These are phyloP conservation scores for Festucalex cinctus DNA, from an alignment of 2,113 vertebrate genomes.

Conservation along the genomic window DNA sequence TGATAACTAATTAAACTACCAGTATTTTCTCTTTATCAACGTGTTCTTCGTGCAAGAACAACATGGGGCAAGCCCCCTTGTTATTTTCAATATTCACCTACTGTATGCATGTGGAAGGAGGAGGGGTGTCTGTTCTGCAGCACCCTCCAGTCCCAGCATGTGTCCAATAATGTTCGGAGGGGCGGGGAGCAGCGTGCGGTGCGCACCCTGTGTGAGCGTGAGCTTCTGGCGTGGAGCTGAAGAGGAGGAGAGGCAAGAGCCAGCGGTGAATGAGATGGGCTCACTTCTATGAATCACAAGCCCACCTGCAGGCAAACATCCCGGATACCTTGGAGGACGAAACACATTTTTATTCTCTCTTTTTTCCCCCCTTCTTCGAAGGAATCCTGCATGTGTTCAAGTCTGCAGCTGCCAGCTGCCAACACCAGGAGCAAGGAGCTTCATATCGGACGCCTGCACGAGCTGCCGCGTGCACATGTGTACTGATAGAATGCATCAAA, in stretches of 20 bases:
- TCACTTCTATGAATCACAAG: slow-evolving; percentile 63
- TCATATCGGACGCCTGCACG: slow-evolving; percentile 57
- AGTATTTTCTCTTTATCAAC: not conserved
- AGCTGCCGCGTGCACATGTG: slow-evolving; percentile 42
- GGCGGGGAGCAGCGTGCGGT: slow-evolving; percentile 61
- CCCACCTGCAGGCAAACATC: slow-evolving; percentile 35
- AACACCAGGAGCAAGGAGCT: slow-evolving; percentile 30
- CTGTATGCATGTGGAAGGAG: not conserved
- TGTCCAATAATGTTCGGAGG: slow-evolving; percentile 63
- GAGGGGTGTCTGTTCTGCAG: slow-evolving; percentile 39
- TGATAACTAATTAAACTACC: not conserved
- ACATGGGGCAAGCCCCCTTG: not conserved
- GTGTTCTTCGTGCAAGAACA: not conserved
- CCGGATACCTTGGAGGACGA: slow-evolving; percentile 26
- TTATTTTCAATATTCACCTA: not conserved
- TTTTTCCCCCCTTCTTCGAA: not conserved
- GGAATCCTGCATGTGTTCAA: slow-evolving; percentile 20
- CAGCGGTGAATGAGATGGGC: slow-evolving; percentile 63
- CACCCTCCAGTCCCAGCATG: slow-evolving; percentile 43
- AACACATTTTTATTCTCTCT: not conserved
- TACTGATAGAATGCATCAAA: slow-evolving; percentile 80
- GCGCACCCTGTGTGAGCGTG: slow-evolving; percentile 60
- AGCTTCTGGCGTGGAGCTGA: slow-evolving; percentile 52
- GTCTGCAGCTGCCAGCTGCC: slow-evolving; percentile 19
- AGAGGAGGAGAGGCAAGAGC: slow-evolving; percentile 47